Conservation (phyloP, 2,797 vertebrate genomes). For the Mormyrus hasselquistii region DNA sequence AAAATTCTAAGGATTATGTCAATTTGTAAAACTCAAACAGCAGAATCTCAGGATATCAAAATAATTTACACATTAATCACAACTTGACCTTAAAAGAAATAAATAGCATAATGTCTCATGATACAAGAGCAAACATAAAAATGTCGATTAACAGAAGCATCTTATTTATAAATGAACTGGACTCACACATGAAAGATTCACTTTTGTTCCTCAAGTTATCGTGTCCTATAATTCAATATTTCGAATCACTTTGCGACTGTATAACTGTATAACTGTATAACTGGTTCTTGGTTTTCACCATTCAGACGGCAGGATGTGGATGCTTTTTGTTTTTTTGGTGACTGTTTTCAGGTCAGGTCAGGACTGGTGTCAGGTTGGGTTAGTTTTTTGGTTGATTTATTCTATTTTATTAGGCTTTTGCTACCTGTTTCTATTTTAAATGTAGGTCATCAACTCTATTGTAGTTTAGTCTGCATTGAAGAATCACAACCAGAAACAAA, state of each 20-base stretch:
- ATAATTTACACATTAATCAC: not conserved
- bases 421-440: not conserved
- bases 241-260: not conserved
- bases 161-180: not conserved
- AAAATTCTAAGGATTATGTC: not conserved
- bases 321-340: not conserved
- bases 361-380: too few relatives aligned
- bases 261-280: not conserved
- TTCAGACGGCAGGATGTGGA: not conserved
- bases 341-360: not conserved
- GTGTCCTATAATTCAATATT: not conserved
- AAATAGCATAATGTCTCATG: not conserved
- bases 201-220: not conserved
- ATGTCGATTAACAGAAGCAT: not conserved
- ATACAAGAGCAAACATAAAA: not conserved
- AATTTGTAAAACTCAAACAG: not conserved
- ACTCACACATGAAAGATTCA: not conserved
- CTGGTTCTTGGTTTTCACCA: not conserved
- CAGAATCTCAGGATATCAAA: not conserved
- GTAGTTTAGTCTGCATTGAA: not conserved
- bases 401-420: not conserved
- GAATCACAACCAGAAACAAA: not conserved
- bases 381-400: not conserved
- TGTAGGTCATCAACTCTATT: not conserved
- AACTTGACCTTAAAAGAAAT: not conserved